These are phyloP conservation scores for Catharus minimus DNA, from an alignment of 2,113 vertebrate species.

Conservation along the genomic window DNA sequence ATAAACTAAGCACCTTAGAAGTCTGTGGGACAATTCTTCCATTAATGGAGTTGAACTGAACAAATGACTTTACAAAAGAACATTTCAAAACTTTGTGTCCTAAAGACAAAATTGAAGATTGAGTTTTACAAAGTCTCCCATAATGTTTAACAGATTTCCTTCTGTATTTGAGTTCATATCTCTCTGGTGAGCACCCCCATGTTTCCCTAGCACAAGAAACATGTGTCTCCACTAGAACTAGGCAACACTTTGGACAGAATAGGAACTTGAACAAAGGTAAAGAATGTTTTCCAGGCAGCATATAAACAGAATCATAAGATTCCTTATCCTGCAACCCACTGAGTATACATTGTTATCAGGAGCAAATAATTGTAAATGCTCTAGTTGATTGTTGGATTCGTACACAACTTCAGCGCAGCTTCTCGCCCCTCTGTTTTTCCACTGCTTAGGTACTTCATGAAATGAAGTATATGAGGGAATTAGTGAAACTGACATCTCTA, in stretches of 20 bases:
- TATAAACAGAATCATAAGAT: neutral
- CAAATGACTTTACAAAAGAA: neutral
- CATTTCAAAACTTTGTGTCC: neutral
- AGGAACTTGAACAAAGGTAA: neutral
- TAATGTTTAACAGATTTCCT: neutral
- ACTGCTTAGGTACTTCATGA: neutral
- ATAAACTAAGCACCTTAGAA: neutral
- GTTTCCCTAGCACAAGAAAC: neutral
- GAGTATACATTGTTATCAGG: neutral
- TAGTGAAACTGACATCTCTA: neutral
- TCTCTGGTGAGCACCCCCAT: rapidly evolving
- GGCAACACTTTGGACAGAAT: neutral
- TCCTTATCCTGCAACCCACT: neutral
- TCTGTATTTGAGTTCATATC: neutral
- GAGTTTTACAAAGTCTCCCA: rapidly evolving
- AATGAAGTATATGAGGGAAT: neutral
- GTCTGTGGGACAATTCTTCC: neutral
- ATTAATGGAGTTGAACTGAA: neutral
- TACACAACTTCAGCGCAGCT: neutral
- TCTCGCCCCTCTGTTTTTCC: neutral
- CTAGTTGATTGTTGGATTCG: neutral
- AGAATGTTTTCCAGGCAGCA: neutral
- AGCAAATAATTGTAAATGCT: rapidly evolving
- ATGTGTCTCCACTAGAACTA: neutral
- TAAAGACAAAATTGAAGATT: neutral